These are phyloP conservation scores for Drosophila anomalata DNA, from an alignment of 2,888 invertebrate species.

Conservation along the genomic window DNA sequence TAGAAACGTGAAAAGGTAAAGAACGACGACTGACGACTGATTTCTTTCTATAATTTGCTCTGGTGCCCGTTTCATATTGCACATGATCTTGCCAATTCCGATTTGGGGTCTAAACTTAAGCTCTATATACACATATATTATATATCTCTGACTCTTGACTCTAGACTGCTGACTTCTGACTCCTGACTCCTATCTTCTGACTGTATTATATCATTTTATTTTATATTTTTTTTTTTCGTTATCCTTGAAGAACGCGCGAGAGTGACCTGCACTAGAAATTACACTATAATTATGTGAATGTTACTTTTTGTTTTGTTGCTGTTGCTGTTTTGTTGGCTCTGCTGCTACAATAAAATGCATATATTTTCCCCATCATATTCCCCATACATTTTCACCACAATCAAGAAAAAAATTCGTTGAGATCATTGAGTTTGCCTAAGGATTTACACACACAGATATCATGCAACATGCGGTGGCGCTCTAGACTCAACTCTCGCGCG, in stretches of 20 bases:
- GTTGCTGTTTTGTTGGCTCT: conserved; percentile 18
- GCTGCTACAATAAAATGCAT: conserved; percentile 68
- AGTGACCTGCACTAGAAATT: conserved; percentile 67
- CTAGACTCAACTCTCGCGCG: conserved; percentile 39
- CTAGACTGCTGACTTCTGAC: conserved; percentile 25
- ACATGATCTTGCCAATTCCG: conserved; percentile 17
- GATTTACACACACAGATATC: conserved; percentile 60
- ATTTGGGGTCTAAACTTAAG: conserved; percentile 36
- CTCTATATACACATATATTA: conserved; percentile 17
- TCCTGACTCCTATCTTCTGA: background rate
- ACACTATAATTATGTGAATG: conserved; percentile 75
- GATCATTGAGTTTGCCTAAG: conserved; percentile 76
- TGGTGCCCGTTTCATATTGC: conserved; percentile 25
- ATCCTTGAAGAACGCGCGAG: conserved; percentile 59
- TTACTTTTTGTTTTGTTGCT: conserved; percentile 46
- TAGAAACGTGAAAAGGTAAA: conserved; percentile 26
- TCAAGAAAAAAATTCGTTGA: conserved; percentile 75
- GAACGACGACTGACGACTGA: conserved; percentile 6
- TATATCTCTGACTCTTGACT: conserved; percentile 32
- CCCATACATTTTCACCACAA: conserved; percentile 50
- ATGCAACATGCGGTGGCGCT: conserved; percentile 38
- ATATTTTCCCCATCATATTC: conserved; percentile 51
- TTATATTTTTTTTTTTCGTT: conserved; percentile 12
- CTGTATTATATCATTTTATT: conserved; percentile 1
- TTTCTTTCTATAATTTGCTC: conserved; percentile 26